Evolutionary conservation across 2,888 invertebrate genomes (phyloP).

Genomic region (Lasioglossum pauxillum): DNA sequence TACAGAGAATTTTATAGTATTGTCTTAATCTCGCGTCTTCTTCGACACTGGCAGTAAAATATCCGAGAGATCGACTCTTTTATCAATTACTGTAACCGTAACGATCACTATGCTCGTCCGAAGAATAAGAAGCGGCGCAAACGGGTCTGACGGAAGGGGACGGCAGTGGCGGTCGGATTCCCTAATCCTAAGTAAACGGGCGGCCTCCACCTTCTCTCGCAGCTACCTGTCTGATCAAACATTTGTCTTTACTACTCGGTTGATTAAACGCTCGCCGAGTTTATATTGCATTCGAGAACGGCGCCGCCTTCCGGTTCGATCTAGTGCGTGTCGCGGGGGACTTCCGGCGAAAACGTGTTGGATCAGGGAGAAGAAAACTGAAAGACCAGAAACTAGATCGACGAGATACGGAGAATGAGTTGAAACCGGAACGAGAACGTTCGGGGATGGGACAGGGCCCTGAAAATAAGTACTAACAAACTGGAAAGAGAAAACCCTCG

Average conservation of each 20-base stretch:
- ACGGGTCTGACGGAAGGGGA: background rate
- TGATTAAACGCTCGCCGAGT: constrained; percentile 81
- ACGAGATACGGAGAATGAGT: background rate
- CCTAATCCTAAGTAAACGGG: constrained; percentile 80
- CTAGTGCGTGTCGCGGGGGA: constrained; percentile 32
- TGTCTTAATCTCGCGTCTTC: background rate
- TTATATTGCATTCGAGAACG: constrained; percentile 67
- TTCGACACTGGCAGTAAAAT: background rate
- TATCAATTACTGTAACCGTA: constrained; percentile 24
- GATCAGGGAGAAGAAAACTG: constrained; percentile 22
- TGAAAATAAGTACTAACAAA: background rate
- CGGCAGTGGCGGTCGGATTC: constrained; percentile 48
- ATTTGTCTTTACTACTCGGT: constrained; percentile 83
- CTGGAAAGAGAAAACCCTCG: background rate
- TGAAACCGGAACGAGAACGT: background rate
- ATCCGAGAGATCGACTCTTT: background rate
- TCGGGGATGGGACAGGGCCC: background rate
- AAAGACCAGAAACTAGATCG: constrained; percentile 16
- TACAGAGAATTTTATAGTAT: background rate
- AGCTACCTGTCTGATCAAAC: constrained; percentile 81
- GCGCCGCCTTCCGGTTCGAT: constrained; percentile 22
- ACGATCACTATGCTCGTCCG: constrained; percentile 17
- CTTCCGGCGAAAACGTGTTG: background rate
- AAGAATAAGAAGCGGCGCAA: constrained; percentile 50
- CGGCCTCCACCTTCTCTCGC: constrained; percentile 58